These are phyloP conservation scores for Theodoxus fluviatilis DNA, from an alignment of 2,888 invertebrate genomes.

Conservation along the genomic window DNA sequence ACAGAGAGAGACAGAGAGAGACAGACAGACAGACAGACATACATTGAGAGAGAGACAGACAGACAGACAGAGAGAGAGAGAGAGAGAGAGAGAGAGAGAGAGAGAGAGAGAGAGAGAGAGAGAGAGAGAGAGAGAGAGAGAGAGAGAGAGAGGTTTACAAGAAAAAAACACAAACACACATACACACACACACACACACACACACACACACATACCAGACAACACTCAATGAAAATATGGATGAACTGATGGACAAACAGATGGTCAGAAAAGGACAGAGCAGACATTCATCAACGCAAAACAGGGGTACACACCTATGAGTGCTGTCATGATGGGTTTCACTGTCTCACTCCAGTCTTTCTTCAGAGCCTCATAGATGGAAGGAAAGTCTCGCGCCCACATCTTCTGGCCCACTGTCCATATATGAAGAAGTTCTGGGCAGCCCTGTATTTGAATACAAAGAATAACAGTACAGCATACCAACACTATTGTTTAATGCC, in stretches of 20 bases:
- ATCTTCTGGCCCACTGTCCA: slow-evolving; percentile 85
- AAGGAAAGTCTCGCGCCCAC: slow-evolving; percentile 84
- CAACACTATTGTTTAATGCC: too few species aligned
- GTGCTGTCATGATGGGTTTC: slow-evolving; percentile 79
- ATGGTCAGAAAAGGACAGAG: too few species aligned
- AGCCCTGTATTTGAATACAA: slow-evolving; percentile 38
- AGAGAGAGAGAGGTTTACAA: not conserved
- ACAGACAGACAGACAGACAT: not conserved
- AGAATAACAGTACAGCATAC: too few species aligned
- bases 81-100: slow-evolving; percentile 20
- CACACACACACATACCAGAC: too few species aligned
- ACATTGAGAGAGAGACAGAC: not conserved
- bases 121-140: slow-evolving; percentile 14
- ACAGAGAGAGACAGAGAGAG: slow-evolving; percentile 20
- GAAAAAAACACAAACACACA: not conserved
- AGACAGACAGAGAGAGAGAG: slow-evolving; percentile 19
- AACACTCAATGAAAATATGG: not conserved
- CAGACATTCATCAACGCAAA: too few species aligned
- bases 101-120: slow-evolving; percentile 17
- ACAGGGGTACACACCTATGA: slow-evolving; percentile 73
- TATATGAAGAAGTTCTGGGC: slow-evolving; percentile 75
- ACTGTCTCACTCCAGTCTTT: slow-evolving; percentile 84
- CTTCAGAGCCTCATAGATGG: slow-evolving; percentile 77
- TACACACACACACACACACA: too few species aligned
- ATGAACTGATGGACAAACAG: not conserved